Base-by-base conservation (phyloP, 30 jellyfish, hydroid and myxozoan genomes). In the Turritopsis rubra region DNA sequence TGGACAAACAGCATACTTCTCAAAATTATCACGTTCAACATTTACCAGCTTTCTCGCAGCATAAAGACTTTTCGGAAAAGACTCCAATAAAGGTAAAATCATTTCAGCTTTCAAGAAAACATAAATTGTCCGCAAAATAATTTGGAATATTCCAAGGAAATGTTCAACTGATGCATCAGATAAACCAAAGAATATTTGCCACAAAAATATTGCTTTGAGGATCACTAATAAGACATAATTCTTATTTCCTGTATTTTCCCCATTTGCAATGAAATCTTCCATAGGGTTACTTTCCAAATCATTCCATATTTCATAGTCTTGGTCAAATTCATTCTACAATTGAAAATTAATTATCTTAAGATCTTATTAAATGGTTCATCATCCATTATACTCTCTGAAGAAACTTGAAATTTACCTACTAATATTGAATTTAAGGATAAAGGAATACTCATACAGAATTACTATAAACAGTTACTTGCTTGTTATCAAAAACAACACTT, bases 1-100 rank as follows among this genome's bases (percentile, higher is more conserved):
- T 68, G 77, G 77, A 68, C 77, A 68, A n/a, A 68, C 77, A n/a
- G 30, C 30, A 68, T 68, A 68, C 30, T 68, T 68, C 17, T 68
- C 22, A 68, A 68, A 0, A 27, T 68, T 68, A 1, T 68, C 77
- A n/a, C 21, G 28, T 17, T 68, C 30, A 27, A 68, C 30, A 68
- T 22, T 27, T n/a, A 0, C 0, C 77, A 68, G 31, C 30, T 19
- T 68, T 68, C 73, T 60, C 73, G 21, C 21, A 21, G 28, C 30
- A 27, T 68, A 68, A n/a, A 68, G 30, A n/a, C 31, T n/a, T 68
- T 23, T 68, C 19, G 77, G 1, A 68, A 68, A 1, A n/a, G 77
- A 23, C 28, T 68, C 19, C 28, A 68, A 27, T n/a, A 68, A 68
- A 68, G 28, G 77, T 17, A n/a, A 0, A 68, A 68, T 23, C 77